Percentiles rank a stretch among this genome's conserved stretches.
Conservation (phyloP, 2,888 invertebrate genomes). For the Tetragnatha montana region DNA sequence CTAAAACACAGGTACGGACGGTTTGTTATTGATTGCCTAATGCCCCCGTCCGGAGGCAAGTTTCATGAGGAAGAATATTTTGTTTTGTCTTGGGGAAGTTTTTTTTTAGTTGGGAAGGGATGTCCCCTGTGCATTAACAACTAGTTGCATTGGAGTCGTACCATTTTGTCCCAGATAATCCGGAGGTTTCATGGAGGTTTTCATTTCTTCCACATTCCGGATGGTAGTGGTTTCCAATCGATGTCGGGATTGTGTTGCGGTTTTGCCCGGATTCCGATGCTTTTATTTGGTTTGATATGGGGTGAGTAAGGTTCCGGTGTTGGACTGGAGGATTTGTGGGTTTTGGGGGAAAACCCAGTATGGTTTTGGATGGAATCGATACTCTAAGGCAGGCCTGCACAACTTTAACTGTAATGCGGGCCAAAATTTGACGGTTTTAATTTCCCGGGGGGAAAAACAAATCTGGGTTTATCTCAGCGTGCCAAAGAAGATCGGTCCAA, state of each 20-base stretch:
- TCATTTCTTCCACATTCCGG: slow-evolving; percentile 16
- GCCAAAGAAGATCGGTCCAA: too few relatives aligned
- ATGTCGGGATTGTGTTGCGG: not conserved
- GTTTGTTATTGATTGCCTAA: slow-evolving; percentile 45
- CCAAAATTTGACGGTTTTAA: not conserved
- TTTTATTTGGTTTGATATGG: not conserved
- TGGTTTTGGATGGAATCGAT: too few relatives aligned
- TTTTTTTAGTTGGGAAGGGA: slow-evolving; percentile 9
- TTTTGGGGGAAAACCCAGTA: too few relatives aligned
- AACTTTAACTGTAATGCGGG: not conserved
- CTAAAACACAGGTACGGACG: slow-evolving; percentile 34
- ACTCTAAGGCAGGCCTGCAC: not conserved
- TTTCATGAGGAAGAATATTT: slow-evolving; percentile 10
- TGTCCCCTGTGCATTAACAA: slow-evolving; percentile 15
- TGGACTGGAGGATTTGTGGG: not conserved
- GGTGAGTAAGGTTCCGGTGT: not conserved
- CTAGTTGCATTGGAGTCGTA: slow-evolving; percentile 8
- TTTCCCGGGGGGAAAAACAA: too few relatives aligned
- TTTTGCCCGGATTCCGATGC: not conserved
- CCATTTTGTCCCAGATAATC: not conserved
- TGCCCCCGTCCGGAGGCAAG: not conserved
- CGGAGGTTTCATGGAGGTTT: slow-evolving; percentile 22
- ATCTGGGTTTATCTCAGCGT: too few relatives aligned
- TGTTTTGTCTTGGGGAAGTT: not conserved
- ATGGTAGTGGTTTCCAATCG: not conserved